Evolutionary conservation across 2,797 vertebrate species (phyloP).

Genomic region (Enteromius fasciolatus): DNA sequence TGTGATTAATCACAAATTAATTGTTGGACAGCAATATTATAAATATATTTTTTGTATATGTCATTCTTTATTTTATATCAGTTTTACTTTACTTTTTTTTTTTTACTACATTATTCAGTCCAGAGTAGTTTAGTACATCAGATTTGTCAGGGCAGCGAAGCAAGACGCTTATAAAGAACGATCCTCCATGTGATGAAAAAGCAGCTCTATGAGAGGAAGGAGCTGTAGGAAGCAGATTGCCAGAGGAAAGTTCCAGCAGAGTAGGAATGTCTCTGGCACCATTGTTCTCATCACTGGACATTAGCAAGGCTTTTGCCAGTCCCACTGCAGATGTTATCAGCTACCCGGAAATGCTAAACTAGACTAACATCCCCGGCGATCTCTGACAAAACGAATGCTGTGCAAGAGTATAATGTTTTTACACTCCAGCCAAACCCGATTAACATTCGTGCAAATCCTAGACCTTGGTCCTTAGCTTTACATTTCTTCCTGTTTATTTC

Average conservation of each 20-base stretch:
- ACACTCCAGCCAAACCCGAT: background rate
- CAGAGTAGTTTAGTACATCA: background rate
- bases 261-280: slow-evolving; percentile 71
- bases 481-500: slow-evolving; percentile 55
- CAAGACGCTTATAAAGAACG: slow-evolving; percentile 50
- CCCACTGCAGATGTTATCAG: slow-evolving; percentile 61
- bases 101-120: background rate
- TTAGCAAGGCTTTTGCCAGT: slow-evolving; percentile 62
- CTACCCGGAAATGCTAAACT: slow-evolving; percentile 51
- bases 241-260: slow-evolving; percentile 62
- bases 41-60: background rate
- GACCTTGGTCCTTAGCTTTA: slow-evolving; percentile 39
- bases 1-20: too few species aligned
- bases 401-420: background rate
- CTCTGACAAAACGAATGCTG: background rate
- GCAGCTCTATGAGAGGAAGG: slow-evolving; percentile 71
- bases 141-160: slow-evolving; percentile 13
- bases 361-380: slow-evolving; percentile 39
- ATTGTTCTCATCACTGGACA: slow-evolving; percentile 72
- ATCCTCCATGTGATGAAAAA: slow-evolving; percentile 55
- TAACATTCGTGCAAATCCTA: slow-evolving; percentile 25
- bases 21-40: background rate
- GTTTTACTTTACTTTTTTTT: background rate
- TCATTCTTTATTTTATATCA: background rate
- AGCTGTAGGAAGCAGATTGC: slow-evolving; percentile 81